Percentiles rank a stretch among this genome's conserved stretches.
These are phyloP conservation scores for Euspilapteryx auroguttella DNA, from an alignment of 2,888 invertebrate genomes.

Conservation along the genomic window DNA sequence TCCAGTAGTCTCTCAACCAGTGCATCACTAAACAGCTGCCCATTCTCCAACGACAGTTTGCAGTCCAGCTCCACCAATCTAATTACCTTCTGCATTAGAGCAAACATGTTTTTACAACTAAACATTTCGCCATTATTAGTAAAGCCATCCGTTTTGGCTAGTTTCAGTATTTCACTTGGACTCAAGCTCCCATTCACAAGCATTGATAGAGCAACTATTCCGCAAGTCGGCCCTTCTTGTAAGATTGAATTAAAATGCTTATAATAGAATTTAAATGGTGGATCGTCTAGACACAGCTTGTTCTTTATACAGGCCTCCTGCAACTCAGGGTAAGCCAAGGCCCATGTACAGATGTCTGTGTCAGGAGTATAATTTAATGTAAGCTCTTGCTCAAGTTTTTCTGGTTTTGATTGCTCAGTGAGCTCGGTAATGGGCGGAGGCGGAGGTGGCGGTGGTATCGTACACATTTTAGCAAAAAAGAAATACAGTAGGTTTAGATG, in stretches of 20 bases:
- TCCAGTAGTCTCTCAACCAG: slow-evolving; percentile 53
- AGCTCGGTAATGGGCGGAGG: slow-evolving; percentile 17
- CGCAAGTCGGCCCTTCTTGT: slow-evolving; percentile 78
- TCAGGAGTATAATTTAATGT: too few relatives aligned
- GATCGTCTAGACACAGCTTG: slow-evolving; percentile 42
- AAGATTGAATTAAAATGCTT: slow-evolving; percentile 30
- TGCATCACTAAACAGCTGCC: slow-evolving; percentile 45
- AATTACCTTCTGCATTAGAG: slow-evolving; percentile 61
- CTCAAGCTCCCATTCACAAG: slow-evolving; percentile 62
- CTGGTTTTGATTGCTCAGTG: too few relatives aligned
- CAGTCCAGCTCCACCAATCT: slow-evolving; percentile 37
- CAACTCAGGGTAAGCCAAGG: slow-evolving; percentile 53
- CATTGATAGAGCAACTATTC: slow-evolving; percentile 86
- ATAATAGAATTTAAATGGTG: slow-evolving; percentile 52
- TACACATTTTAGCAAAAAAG: slow-evolving; percentile 21
- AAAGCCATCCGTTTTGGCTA: slow-evolving; percentile 66
- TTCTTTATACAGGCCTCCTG: slow-evolving; percentile 60
- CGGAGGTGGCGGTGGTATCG: slow-evolving; percentile 26
- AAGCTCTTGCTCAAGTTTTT: too few relatives aligned
- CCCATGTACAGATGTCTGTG: slow-evolving; percentile 57
- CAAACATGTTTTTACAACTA: slow-evolving; percentile 71
- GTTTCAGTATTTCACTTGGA: slow-evolving; percentile 60
- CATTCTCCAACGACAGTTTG: slow-evolving; percentile 31
- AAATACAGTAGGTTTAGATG: too few relatives aligned
- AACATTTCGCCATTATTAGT: slow-evolving; percentile 91